Evolutionary conservation across 2,888 invertebrate genomes (phyloP), one percentile per base, ranked within the genome.

Genomic region (Andrena haemorrhoa): DNA sequence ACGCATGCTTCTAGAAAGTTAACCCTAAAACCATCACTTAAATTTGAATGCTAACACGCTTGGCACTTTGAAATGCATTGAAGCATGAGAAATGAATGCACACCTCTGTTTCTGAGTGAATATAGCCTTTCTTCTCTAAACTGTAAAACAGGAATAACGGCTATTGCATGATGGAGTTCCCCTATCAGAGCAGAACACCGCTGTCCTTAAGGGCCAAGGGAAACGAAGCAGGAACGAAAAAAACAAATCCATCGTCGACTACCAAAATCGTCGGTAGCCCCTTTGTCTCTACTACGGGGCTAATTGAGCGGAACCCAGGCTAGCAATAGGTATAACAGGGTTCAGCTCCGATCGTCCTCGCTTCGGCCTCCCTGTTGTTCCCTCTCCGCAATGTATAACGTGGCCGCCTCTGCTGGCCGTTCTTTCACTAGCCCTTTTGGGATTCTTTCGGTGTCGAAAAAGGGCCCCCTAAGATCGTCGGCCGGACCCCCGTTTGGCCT

Each of bases 351-450:
- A 61, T 72, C 76, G 69, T n/a, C 35, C 66, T 41, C 47, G 31
- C 49, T 75, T 31, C 75, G 69, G 26, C 64, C 66, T 31, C 20
- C 8, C 29, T 16, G 31, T 41, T 82, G 60, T 79, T 72, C 47
- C 20, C 33, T n/a, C 70, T 31, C 66, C 66, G 29, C 68, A 83
- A 79, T 69, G 58, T 84, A 76, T 49, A 85, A 66, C 20, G 53
- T 51, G 12, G 58, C 60, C 20, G 69, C 23, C 65, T 58, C 60
- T 49, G 56, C 60, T 79, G 61, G 63, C 58, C 29, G 77, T 73
- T 82, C 85, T 83, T 85, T 85, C 75, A 60, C 78, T 85, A 51
- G 75, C 85, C 85, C 86, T 83, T 87, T 88, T 89, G 86, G 85
- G 83, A 88, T 88, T 87, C 88, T 71, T 84, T 61, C 64, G 65